These are phyloP conservation scores for Temnothorax curvispinosus DNA, from an alignment of 1,140 invertebrate species.

Conservation along the genomic window DNA sequence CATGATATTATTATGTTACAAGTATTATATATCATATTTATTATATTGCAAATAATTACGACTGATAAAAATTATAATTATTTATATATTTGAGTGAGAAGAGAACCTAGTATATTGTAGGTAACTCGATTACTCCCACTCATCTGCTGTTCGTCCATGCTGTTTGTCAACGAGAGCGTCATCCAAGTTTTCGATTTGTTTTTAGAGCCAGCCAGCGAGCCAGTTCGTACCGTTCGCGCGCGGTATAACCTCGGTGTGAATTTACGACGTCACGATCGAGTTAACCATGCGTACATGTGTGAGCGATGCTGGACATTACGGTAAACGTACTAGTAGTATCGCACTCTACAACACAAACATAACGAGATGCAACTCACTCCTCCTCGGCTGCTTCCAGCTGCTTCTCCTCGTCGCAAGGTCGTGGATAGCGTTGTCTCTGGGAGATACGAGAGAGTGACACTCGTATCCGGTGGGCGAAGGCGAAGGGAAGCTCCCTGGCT, in stretches of 20 bases:
- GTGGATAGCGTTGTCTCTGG: slow-evolving; percentile 58
- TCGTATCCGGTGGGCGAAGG: slow-evolving; percentile 66
- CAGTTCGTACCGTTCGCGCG: background rate
- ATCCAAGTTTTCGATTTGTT: background rate
- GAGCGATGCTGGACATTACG: background rate
- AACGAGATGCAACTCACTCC: slow-evolving; percentile 37
- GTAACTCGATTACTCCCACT: background rate
- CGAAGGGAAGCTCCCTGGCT: slow-evolving; percentile 31
- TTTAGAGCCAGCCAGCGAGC: background rate
- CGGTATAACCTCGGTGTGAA: background rate
- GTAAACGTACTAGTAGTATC: background rate
- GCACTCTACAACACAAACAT: slow-evolving; percentile 6
- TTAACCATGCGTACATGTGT: background rate
- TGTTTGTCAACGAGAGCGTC: background rate
- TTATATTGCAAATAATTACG: background rate
- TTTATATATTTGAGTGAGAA: too few relatives aligned
- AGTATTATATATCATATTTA: background rate
- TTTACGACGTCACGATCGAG: slow-evolving; percentile 5
- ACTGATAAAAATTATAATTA: background rate
- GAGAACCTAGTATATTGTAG: too few relatives aligned
- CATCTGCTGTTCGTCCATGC: background rate
- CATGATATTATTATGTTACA: background rate
- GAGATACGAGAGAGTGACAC: slow-evolving; percentile 71
- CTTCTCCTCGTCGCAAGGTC: slow-evolving; percentile 54
- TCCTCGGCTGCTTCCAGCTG: background rate